Evolutionary conservation across 1,140 invertebrate species (phyloP), one percentile per base, ranked within the genome.

Genomic region (Plectrocnemia conspersa): DNA sequence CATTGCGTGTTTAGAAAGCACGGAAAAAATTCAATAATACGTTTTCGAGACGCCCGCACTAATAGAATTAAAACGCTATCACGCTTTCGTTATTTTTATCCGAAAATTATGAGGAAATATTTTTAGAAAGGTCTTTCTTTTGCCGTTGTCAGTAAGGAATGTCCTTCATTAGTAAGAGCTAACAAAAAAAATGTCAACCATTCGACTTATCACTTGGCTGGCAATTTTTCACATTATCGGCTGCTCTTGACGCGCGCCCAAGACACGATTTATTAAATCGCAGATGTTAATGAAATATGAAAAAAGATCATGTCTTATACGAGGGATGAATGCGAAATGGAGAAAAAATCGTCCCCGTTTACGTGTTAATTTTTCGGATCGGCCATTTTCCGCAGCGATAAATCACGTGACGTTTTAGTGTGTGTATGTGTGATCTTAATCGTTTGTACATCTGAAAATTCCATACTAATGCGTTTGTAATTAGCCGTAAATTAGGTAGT

Each of bases 401-500:
- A 45, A 48, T 48, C 45, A 48, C 45, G 21, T n/a, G n/a, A n/a
- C n/a, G n/a, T n/a, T n/a, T n/a, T n/a, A n/a, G n/a, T n/a, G n/a
- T n/a, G n/a, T n/a, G n/a, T n/a, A n/a, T n/a, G n/a, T n/a, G n/a
- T n/a, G n/a, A n/a, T n/a, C n/a, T n/a, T n/a, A n/a, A n/a, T n/a
- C 13, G 16, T 4, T 9, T 5, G 18, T 19, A 16, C 22, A 40
- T 25, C 23, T 13, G 41, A n/a, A 33, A 36, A 16, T 47, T 55
- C 44, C 38, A 40, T 36, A 22, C 44, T 55, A 55, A 55, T 55
- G 53, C 21, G 36, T 40, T 32, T 40, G 44, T 47, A 55, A 55
- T 55, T 55, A 55, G 53, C 23, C 44, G 44, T 55, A 47, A 55
- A 55, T 55, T 55, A 55, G 53, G 23, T 24, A 18, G 33, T 44